These are phyloP conservation scores for Cydia splendana DNA, from an alignment of 1,140 invertebrate species.

Conservation along the genomic window DNA sequence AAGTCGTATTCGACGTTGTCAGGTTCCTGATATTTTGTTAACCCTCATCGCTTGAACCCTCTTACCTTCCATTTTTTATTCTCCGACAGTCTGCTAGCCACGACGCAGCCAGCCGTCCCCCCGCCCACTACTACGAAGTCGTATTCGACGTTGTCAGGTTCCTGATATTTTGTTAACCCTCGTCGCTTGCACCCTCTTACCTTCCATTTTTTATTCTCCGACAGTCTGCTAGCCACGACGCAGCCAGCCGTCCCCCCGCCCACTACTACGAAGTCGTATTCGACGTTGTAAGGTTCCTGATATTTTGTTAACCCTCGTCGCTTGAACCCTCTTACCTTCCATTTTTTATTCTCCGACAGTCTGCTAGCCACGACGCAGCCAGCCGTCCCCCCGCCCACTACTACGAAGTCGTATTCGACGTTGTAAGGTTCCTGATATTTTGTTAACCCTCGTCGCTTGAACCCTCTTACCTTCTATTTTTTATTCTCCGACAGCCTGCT, in stretches of 20 bases:
- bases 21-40: constrained; percentile 35
- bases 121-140: constrained; percentile 69
- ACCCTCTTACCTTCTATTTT: constrained; percentile 62
- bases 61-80: constrained; percentile 70
- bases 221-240: constrained; percentile 65
- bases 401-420: constrained; percentile 63
- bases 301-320: not conserved
- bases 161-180: constrained; percentile 32
- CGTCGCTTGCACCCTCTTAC: constrained; percentile 37
- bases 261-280: constrained; percentile 68
- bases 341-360: constrained; percentile 68
- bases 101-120: constrained; percentile 67
- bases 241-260: constrained; percentile 70
- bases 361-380: constrained; percentile 69
- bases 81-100: constrained; percentile 67
- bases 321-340: constrained; percentile 53
- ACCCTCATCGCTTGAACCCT: not conserved
- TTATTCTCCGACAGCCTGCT: constrained; percentile 69
- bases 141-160: constrained; percentile 48
- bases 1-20: constrained; percentile 60
- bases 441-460: not conserved
- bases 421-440: constrained; percentile 39
- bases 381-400: constrained; percentile 67
- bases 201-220: constrained; percentile 72
- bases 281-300: constrained; percentile 40